phyloP scores from a whole-genome alignment of 1,140 invertebrate species.

The Plutomurus gul region DNA sequence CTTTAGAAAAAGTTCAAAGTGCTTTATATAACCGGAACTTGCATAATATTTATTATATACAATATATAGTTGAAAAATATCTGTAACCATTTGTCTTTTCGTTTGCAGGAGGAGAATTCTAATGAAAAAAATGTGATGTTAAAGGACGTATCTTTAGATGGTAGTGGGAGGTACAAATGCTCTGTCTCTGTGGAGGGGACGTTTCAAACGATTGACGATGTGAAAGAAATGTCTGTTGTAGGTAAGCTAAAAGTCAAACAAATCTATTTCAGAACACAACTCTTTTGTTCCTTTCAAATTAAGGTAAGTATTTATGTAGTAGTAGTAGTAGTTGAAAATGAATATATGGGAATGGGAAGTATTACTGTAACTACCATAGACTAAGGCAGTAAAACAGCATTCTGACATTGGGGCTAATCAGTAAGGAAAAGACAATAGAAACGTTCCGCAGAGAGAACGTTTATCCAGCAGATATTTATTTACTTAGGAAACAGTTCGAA shows the following conservation, averaged over 20 bases:
- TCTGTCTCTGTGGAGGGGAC: conserved; percentile 46
- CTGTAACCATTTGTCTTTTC: not conserved
- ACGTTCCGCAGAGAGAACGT: not conserved
- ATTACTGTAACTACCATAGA: not conserved
- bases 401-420: conserved; percentile 23
- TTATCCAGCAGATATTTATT: conserved; percentile 14
- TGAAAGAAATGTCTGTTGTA: conserved; percentile 47
- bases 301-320: too few species aligned
- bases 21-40: too few species aligned
- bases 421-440: conserved; percentile 19
- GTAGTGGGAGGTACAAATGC: conserved; percentile 49
- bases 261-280: not conserved
- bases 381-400: not conserved
- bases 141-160: conserved; percentile 38
- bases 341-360: not conserved
- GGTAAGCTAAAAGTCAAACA: conserved; percentile 22
- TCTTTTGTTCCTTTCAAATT: too few species aligned
- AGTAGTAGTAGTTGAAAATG: not conserved
- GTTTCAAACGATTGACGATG: conserved; percentile 49
- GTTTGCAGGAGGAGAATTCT: conserved; percentile 40
- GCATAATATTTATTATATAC: too few species aligned
- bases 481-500: not conserved
- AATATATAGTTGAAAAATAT: too few species aligned
- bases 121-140: conserved; percentile 49
- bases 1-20: too few species aligned